phyloP scores from a whole-genome alignment of 2,888 invertebrate species.

The Coelogynopora nodosa region DNA sequence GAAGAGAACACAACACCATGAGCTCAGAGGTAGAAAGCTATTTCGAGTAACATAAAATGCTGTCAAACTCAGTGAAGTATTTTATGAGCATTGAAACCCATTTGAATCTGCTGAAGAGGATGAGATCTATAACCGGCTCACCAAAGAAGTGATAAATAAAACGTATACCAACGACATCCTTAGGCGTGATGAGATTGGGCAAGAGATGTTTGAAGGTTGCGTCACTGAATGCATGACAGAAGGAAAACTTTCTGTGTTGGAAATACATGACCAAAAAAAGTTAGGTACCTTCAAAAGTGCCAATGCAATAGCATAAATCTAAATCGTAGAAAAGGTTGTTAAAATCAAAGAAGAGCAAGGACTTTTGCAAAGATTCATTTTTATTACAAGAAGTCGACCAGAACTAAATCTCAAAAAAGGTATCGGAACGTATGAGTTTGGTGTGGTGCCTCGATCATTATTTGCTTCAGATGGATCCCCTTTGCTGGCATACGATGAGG shows the following conservation, averaged over 20 bases:
- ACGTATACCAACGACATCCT: constrained; percentile 43
- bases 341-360: constrained; percentile 44
- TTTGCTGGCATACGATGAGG: constrained; percentile 44
- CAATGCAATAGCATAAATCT: constrained; percentile 45
- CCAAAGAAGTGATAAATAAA: constrained; percentile 46
- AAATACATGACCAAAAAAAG: constrained; percentile 45
- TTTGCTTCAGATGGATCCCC: constrained; percentile 46
- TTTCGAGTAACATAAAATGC: constrained; percentile 40
- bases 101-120: constrained; percentile 45
- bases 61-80: constrained; percentile 44
- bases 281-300: constrained; percentile 45
- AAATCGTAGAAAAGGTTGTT: constrained; percentile 40
- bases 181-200: constrained; percentile 45
- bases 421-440: constrained; percentile 43
- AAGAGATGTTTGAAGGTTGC: constrained; percentile 47
- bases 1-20: constrained; percentile 42
- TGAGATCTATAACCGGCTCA: constrained; percentile 45
- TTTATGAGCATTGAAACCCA: constrained; percentile 45
- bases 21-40: constrained; percentile 29
- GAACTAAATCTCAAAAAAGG: not conserved
- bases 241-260: constrained; percentile 46
- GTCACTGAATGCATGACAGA: constrained; percentile 46
- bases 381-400: constrained; percentile 32
- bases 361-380: constrained; percentile 43
- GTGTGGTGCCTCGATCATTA: constrained; percentile 46